Evolutionary conservation across 35 echinoderm and acorn worm species (phyloP).

Genomic region (Nesometra sesokonis): DNA sequence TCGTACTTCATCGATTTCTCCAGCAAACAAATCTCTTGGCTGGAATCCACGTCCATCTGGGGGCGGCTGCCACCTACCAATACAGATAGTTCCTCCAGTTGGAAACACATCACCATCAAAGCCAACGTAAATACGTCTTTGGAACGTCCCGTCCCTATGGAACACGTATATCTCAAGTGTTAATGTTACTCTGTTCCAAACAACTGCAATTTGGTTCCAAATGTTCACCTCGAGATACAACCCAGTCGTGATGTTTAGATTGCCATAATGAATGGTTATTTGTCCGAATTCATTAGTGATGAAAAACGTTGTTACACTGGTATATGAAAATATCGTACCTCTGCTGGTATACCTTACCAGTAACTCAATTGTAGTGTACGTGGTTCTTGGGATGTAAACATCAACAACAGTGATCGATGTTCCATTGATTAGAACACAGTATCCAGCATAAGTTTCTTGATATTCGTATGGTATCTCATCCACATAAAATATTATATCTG

Average conservation of each 20-base stretch:
- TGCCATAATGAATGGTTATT: constrained; percentile 45
- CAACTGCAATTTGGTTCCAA: constrained; percentile 55
- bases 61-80: constrained; percentile 57
- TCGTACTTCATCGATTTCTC: constrained; percentile 67
- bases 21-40: constrained; percentile 36
- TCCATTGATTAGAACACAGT: constrained; percentile 19
- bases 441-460: constrained; percentile 38
- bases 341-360: constrained; percentile 38
- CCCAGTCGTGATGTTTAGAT: constrained; percentile 40
- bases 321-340: constrained; percentile 64
- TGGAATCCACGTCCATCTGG: constrained; percentile 30
- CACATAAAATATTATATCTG: not conserved
- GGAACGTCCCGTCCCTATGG: constrained; percentile 21
- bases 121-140: constrained; percentile 11
- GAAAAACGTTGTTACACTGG: constrained; percentile 36
- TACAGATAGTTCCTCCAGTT: constrained; percentile 29
- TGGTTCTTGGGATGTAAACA: not conserved
- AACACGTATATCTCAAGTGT: constrained; percentile 56
- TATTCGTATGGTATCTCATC: constrained; percentile 9
- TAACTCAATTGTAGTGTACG: constrained; percentile 39
- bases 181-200: constrained; percentile 28
- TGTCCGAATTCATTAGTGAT: constrained; percentile 24
- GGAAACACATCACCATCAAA: constrained; percentile 42
- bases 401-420: constrained; percentile 25
- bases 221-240: constrained; percentile 12